Conservation (phyloP, 1,140 invertebrate genomes). For the Penaeus indicus region DNA sequence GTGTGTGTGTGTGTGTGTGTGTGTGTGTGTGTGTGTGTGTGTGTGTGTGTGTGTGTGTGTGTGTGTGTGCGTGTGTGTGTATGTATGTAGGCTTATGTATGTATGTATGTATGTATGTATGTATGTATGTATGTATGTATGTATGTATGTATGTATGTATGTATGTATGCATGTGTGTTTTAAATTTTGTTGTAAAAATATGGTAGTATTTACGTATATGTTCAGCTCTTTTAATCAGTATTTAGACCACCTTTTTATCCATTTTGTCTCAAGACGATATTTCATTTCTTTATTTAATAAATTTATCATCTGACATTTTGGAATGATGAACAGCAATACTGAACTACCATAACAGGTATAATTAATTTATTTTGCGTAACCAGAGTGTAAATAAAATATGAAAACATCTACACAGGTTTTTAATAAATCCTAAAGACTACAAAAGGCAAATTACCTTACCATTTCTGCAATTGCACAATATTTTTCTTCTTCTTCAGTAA, state of each 20-base stretch:
- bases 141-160: no score
- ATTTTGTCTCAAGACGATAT: no score
- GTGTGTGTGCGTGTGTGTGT: no score
- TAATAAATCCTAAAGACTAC: slow-evolving; percentile 32
- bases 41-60: no score
- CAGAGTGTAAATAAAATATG: not conserved
- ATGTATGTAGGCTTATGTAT: no score
- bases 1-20: no score
- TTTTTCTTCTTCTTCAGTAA: slow-evolving; percentile 23
- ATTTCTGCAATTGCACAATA: slow-evolving; percentile 16
- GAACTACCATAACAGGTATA: not conserved
- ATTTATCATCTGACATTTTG: no score
- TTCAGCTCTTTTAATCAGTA: not conserved
- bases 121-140: no score
- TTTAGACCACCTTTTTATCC: not conserved
- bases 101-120: no score
- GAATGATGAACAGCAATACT: not conserved
- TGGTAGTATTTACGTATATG: not conserved
- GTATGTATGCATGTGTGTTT: not conserved
- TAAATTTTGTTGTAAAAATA: no score
- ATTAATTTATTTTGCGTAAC: not conserved
- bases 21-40: no score
- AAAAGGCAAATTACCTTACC: slow-evolving; percentile 33
- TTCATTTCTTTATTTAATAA: no score
- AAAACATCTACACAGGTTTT: slow-evolving; percentile 35